Conservation (phyloP, 2,113 vertebrate genomes). For the Plestiodon gilberti region DNA sequence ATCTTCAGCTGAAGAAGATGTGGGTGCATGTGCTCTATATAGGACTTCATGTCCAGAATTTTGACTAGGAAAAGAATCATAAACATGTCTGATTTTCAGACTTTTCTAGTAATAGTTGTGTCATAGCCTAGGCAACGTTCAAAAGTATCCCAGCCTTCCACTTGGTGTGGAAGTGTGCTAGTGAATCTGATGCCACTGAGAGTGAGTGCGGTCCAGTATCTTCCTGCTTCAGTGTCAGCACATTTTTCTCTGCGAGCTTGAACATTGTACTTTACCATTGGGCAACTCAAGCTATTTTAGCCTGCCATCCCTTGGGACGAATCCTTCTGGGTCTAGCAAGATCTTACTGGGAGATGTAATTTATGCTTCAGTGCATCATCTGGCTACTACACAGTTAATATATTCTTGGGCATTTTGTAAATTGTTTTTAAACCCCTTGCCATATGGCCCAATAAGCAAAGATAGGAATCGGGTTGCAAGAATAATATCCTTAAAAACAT, state of each 20-base stretch:
- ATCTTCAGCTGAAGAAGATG: not conserved
- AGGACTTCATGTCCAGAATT: not conserved
- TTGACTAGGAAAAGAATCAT: not conserved
- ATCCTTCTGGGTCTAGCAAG: slow-evolving; percentile 12
- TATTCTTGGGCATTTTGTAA: slow-evolving; percentile 38
- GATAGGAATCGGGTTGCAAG: slow-evolving; percentile 46
- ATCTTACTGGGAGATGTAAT: not conserved
- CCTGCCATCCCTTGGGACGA: not conserved
- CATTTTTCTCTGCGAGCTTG: not conserved
- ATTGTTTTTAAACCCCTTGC: slow-evolving; percentile 40
- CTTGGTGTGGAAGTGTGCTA: not conserved
- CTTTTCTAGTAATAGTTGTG: not conserved
- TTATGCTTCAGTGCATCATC: not conserved
- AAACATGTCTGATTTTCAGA: not conserved
- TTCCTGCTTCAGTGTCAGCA: not conserved
- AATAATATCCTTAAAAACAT: slow-evolving; percentile 35
- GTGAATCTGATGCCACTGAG: not conserved
- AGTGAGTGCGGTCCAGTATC: not conserved
- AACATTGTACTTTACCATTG: not conserved
- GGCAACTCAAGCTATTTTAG: not conserved
- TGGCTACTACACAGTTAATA: slow-evolving; percentile 15
- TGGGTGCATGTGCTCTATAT: not conserved
- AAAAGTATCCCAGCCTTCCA: not conserved
- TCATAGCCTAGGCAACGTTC: not conserved
- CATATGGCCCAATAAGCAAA: slow-evolving; percentile 51